Base-by-base conservation (phyloP, 37 sponge, comb jelly and placozoan genomes). In the Tethya wilhelma region DNA sequence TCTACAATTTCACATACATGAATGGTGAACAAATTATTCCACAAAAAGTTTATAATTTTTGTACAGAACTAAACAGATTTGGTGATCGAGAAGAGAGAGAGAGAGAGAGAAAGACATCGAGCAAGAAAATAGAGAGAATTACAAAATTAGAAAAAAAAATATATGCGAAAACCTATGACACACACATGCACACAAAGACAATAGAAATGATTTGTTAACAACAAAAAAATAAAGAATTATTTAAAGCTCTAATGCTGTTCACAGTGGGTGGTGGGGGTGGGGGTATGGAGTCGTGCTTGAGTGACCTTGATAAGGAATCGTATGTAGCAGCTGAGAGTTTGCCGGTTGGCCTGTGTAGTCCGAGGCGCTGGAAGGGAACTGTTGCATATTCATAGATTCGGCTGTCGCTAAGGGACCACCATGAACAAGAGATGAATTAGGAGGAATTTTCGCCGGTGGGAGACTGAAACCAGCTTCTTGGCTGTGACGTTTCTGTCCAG, bases 401-500 rank as follows among this genome's bases (percentile, higher is more conserved):
- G 53, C 53, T 9, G 53, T 9, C 14, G 53, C 14, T 49, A 19
- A 14, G 14, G 53, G 53, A 19, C 53, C 14, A 9, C 9, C 9
- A 14, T 9, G 9, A 9, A 49, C 14, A 14, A 19, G 53, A 49
- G 14, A 19, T 9, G 14, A 19, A 19, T 49, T 9, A 14, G 53
- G 53, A 49, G 53, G 53, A 28, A 33, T 49, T 9, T 9, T 49
- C 14, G 53, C 14, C 53, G 53, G 53, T 19, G 53, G 53, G 53
- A 49, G 9, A 14, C 14, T 19, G 14, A 49, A 49, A 9, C 66
- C 66, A 34, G 66, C 34, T 33, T 76, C 77, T 39, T 59, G 77
- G n/a, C 32, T 59, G n/a, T 38, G 62, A 49, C 55, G 45, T 7
- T 76, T 60, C 32, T 63, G 63, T 26, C 77, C 77, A 25, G 19